Conservation (phyloP, 2,113 vertebrate species). For the Lepus europaeus region DNA sequence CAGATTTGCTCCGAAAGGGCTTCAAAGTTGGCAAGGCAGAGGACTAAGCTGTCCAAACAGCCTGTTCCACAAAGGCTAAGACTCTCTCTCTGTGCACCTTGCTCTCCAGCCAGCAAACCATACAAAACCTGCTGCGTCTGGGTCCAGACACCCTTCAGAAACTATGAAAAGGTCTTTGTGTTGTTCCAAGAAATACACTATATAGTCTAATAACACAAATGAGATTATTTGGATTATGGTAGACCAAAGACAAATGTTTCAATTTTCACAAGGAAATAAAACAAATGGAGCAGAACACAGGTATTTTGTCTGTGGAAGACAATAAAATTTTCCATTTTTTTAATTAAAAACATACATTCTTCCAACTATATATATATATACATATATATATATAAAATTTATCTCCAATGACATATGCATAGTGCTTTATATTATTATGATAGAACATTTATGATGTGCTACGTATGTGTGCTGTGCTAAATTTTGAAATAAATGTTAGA, state of each 20-base stretch:
- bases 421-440: conserved; percentile 7
- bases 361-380: not conserved
- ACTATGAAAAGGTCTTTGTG: not conserved
- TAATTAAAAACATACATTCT: not conserved
- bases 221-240: not conserved
- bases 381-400: not conserved
- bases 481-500: not conserved
- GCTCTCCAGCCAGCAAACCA: conserved; percentile 55
- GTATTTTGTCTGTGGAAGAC: not conserved
- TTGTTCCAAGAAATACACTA: not conserved
- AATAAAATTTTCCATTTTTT: conserved; percentile 2
- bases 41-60: conserved; percentile 71
- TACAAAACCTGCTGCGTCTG: not conserved
- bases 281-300: not conserved
- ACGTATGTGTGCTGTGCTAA: not conserved
- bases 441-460: not conserved
- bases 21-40: conserved; percentile 70
- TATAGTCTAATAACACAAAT: not conserved
- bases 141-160: conserved; percentile 8
- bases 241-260: conserved; percentile 33
- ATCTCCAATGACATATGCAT: not conserved
- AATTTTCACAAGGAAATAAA: not conserved
- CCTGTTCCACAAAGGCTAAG: conserved; percentile 75
- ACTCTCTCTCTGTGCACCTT: conserved; percentile 3
- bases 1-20: conserved; percentile 74